A percentile compares a stretch with the other conserved stretches of the same genome.
These are phyloP conservation scores for Synaphobranchus kaupii DNA, from an alignment of 2,797 vertebrate species.

Conservation along the genomic window DNA sequence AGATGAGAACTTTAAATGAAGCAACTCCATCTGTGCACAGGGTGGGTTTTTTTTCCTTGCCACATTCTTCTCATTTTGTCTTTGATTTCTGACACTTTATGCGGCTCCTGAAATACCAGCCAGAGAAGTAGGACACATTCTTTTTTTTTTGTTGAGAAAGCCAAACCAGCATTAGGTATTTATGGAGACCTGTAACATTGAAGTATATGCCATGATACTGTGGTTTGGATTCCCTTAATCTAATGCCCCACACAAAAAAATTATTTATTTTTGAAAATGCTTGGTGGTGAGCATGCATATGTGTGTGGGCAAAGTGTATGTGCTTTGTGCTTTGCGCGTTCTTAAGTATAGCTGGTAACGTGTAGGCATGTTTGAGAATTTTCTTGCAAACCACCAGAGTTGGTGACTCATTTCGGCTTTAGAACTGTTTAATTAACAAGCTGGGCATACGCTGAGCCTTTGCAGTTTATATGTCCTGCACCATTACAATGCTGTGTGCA, in stretches of 20 bases:
- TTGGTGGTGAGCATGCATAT: slow-evolving; percentile 11
- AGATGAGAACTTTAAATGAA: slow-evolving; percentile 45
- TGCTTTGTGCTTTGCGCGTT: neutral
- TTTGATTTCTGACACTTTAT: slow-evolving; percentile 41
- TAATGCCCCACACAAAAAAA: neutral
- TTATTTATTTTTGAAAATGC: neutral
- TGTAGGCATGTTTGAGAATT: slow-evolving; percentile 22
- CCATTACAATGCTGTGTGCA: slow-evolving; percentile 42
- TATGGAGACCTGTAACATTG: neutral
- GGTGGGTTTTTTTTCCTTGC: neutral
- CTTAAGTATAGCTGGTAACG: neutral
- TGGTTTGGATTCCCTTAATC: neutral
- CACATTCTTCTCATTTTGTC: neutral
- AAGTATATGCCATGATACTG: neutral
- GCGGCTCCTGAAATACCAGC: slow-evolving; percentile 21
- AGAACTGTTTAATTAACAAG: slow-evolving; percentile 56
- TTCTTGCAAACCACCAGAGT: neutral
- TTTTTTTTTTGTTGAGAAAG: neutral
- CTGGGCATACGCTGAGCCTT: slow-evolving; percentile 43
- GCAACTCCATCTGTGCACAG: slow-evolving; percentile 39
- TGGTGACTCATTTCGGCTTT: slow-evolving; percentile 50
- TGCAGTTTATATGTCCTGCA: slow-evolving; percentile 48
- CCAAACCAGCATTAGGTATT: neutral
- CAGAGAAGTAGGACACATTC: slow-evolving; percentile 18
- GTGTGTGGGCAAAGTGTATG: slow-evolving; percentile 19